Conservation (phyloP, 2,888 invertebrate species). For the Brenthis daphne region DNA sequence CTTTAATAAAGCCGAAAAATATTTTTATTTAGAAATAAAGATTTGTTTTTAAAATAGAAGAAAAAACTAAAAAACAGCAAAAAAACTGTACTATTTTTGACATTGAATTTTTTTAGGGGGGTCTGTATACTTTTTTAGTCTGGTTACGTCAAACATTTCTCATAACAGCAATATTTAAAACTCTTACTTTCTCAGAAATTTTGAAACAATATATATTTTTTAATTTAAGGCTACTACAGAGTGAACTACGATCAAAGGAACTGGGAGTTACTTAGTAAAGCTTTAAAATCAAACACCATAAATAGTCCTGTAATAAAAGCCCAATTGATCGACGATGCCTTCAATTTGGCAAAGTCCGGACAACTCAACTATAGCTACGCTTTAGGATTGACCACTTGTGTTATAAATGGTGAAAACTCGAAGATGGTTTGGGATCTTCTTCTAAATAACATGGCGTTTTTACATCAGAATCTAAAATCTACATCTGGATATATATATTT, state of each 20-base stretch:
- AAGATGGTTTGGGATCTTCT: conserved; percentile 86
- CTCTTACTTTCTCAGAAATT: no score
- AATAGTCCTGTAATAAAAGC: conserved; percentile 84
- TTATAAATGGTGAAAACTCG: conserved; percentile 82
- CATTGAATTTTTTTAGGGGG: background rate
- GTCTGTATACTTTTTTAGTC: no score
- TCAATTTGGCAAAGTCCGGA: conserved; percentile 84
- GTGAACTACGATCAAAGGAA: conserved; percentile 84
- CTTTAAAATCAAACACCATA: conserved; percentile 73
- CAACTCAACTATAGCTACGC: conserved; percentile 83
- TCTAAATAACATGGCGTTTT: conserved; percentile 79
- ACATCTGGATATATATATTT: conserved; percentile 78
- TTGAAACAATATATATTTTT: background rate
- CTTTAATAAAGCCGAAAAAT: no score
- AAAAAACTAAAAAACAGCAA: no score
- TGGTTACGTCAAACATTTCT: no score
- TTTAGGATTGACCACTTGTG: conserved; percentile 84
- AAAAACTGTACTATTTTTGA: no score
- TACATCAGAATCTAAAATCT: conserved; percentile 72
- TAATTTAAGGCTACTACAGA: conserved; percentile 79
- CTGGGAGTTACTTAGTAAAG: conserved; percentile 78
- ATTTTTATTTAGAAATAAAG: no score
- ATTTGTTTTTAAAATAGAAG: no score
- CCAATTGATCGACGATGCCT: conserved; percentile 88
- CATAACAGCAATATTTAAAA: no score